A percentile compares a stretch with the other conserved stretches of the same genome.
These are phyloP conservation scores for Ophioninae sp. DNA, from an alignment of 2,888 invertebrate genomes.

Conservation along the genomic window DNA sequence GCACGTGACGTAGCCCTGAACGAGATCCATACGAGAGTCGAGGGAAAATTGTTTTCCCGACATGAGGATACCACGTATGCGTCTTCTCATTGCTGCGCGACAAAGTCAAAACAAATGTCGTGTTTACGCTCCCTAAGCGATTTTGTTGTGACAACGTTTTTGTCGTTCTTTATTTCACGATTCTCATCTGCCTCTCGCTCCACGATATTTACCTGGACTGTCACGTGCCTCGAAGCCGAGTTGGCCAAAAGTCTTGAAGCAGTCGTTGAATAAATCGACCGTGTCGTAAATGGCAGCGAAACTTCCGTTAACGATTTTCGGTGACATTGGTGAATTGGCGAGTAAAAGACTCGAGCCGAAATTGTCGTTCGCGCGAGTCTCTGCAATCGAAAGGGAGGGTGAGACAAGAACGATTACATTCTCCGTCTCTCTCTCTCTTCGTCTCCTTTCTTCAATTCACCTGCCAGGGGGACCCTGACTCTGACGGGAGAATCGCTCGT, in stretches of 20 bases:
- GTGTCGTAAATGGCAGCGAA: conserved; percentile 95
- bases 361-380: conserved; percentile 92
- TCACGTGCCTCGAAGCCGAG: conserved; percentile 88
- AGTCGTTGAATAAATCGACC: conserved; percentile 87
- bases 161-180: too few relatives aligned
- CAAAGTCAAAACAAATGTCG: background rate
- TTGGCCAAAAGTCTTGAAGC: conserved; percentile 87
- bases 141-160: too few relatives aligned
- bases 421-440: background rate
- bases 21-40: conserved; percentile 95
- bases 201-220: conserved; percentile 85
- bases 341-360: conserved; percentile 96
- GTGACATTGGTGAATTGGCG: conserved; percentile 97
- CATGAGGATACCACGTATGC: conserved; percentile 93
- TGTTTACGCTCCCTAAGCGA: too few relatives aligned
- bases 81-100: conserved; percentile 89
- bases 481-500: conserved; percentile 82
- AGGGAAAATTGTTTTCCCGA: conserved; percentile 95
- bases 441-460: conserved; percentile 80
- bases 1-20: conserved; percentile 81
- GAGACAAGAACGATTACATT: background rate
- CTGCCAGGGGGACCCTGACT: conserved; percentile 89
- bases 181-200: too few relatives aligned
- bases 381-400: conserved; percentile 80
- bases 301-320: conserved; percentile 97